A percentile compares a stretch with the other conserved stretches of the same genome.
Evolutionary conservation across 2,888 invertebrate species (phyloP).

Genomic region (Phrixothrix hirtus): DNA sequence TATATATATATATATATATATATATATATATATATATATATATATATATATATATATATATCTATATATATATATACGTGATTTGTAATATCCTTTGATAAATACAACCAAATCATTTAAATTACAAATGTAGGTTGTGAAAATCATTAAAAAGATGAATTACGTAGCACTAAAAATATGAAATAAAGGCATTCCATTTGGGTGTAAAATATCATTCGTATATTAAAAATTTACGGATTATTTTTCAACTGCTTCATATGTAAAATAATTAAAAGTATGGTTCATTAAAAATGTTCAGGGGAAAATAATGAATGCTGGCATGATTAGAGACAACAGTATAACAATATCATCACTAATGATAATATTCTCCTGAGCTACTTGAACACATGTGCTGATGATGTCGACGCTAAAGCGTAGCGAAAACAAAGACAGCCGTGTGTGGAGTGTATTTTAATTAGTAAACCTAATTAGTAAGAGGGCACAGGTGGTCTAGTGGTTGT

Average conservation of each 20-base stretch:
- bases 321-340: constrained; percentile 30
- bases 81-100: no score
- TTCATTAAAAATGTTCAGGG: not conserved
- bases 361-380: constrained; percentile 28
- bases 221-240: no score
- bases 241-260: no score
- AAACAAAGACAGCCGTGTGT: constrained; percentile 47
- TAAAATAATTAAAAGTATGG: not conserved
- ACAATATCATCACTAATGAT: constrained; percentile 34
- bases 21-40: no score
- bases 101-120: not conserved
- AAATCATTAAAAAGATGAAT: no score
- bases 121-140: not conserved
- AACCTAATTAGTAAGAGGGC: constrained; percentile 45
- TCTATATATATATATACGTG: no score
- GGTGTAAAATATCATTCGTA: not conserved
- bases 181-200: no score
- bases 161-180: no score
- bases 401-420: constrained; percentile 28
- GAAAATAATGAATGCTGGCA: not conserved
- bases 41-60: no score
- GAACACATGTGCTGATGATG: constrained; percentile 36
- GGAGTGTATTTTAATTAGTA: constrained; percentile 47
- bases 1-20: no score
- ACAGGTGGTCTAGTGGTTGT: constrained; percentile 41